Conservation (phyloP, 2,888 invertebrate species). For the Phymatocera aterrima region DNA sequence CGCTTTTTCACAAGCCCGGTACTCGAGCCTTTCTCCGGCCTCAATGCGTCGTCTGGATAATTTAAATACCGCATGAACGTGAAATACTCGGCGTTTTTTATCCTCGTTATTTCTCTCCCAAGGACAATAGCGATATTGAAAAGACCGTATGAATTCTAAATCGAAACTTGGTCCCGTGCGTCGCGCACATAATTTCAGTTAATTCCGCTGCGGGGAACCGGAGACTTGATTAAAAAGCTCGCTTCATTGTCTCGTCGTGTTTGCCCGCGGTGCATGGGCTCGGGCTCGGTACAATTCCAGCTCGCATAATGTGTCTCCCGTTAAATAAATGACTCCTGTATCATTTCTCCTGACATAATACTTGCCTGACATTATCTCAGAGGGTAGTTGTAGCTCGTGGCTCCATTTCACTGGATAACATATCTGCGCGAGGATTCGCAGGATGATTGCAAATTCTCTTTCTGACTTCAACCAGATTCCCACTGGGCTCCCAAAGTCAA, state of each 20-base stretch:
- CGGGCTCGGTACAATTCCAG: conserved; percentile 67
- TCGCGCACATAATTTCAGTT: conserved; percentile 72
- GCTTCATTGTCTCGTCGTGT: conserved; percentile 71
- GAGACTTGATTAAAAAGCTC: conserved; percentile 72
- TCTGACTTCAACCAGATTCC: conserved; percentile 63
- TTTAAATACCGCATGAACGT: background rate
- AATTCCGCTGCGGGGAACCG: conserved; percentile 71
- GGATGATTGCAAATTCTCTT: conserved; percentile 72
- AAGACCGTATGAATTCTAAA: conserved; percentile 71
- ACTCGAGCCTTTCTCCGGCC: background rate
- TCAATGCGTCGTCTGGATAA: conserved; percentile 2
- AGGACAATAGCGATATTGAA: conserved; percentile 67
- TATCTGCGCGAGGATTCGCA: conserved; percentile 42
- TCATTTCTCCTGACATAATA: conserved; percentile 14
- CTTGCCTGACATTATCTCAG: background rate
- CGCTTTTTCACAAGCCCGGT: background rate
- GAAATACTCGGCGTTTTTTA: conserved; percentile 9
- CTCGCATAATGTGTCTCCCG: conserved; percentile 53
- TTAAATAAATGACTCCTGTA: conserved; percentile 56
- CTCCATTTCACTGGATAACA: background rate
- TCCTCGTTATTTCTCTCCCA: conserved; percentile 16
- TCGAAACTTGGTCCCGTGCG: conserved; percentile 62
- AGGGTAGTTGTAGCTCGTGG: background rate
- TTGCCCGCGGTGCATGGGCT: conserved; percentile 69
- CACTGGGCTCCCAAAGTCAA: conserved; percentile 63